Evolutionary conservation across 2,888 invertebrate genomes (phyloP), one percentile per base, ranked within the genome.

Genomic region (Meiosimyza decipiens): DNA sequence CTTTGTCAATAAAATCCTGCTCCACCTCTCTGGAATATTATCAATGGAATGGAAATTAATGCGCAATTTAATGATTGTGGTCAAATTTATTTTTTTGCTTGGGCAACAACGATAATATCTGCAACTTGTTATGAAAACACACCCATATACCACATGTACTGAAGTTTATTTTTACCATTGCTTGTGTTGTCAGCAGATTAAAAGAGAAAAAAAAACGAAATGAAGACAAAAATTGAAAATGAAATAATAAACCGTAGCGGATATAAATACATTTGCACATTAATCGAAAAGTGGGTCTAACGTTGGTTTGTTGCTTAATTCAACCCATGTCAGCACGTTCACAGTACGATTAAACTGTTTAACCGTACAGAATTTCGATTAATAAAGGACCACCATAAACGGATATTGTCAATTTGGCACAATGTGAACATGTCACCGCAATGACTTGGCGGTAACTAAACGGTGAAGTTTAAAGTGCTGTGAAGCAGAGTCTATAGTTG

Each of bases 31-130:
- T 40, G 40, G 9, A 9, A 60, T 33, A 51, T 55, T 33, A 54
- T 52, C 70, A 18, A 40, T 70, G 62, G 47, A 70, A 62, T 70
- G 40, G 70, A 70, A 70, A 62, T 70, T 62, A 70, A 70, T 70
- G 60, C 51, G n/a, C 50, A 69, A 69, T 69, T 60, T 69, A 40
- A 40, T 40, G 40, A 40, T 40, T 33, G 51, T 69, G 59, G 66
- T 47, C 54, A 40, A 33, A 54, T 40, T 16, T 22, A 55, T 18
- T 55, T 55, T 55, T 55, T 59, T 33, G 60, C 7, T 40, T 40
- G 40, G 40, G 9, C 60, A 22, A 33, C 13, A 28, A 12, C 60
- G 60, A 15, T 33, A 22, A 11, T 28, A 22, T 15, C 33, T 60
- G 28, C 49, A 50, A 11, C 47, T n/a, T 18, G 22, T 6, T 15